phyloP scores from a whole-genome alignment of 2,888 invertebrate species.

The Caenorhabditis sp. region DNA sequence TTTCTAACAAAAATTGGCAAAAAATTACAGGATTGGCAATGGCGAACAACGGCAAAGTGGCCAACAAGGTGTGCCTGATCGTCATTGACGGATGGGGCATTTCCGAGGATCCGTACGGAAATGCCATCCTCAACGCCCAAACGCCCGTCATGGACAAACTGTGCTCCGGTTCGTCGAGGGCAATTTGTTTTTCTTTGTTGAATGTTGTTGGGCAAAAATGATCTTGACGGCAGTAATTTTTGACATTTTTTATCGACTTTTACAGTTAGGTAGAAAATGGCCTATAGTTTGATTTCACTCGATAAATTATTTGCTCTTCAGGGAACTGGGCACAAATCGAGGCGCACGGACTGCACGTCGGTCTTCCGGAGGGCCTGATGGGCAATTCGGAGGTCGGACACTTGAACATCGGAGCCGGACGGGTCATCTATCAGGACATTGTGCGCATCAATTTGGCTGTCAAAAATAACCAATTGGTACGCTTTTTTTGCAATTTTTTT shows the following conservation, averaged over 20 bases:
- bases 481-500: slow-evolving; percentile 3
- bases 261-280: too few species aligned
- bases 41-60: slow-evolving; percentile 69
- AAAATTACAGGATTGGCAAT: slow-evolving; percentile 38
- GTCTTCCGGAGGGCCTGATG: slow-evolving; percentile 81
- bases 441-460: slow-evolving; percentile 80
- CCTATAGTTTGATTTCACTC: too few species aligned
- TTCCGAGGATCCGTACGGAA: slow-evolving; percentile 79
- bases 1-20: neutral
- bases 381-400: slow-evolving; percentile 81
- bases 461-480: slow-evolving; percentile 68
- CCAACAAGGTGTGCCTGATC: slow-evolving; percentile 79
- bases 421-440: slow-evolving; percentile 81
- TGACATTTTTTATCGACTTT: neutral
- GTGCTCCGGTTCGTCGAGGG: slow-evolving; percentile 67
- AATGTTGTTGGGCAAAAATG: too few species aligned
- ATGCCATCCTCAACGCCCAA: slow-evolving; percentile 80
- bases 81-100: slow-evolving; percentile 81
- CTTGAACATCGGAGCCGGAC: slow-evolving; percentile 81
- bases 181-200: neutral
- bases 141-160: slow-evolving; percentile 81
- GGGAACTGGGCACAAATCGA: slow-evolving; percentile 79
- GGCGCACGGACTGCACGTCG: slow-evolving; percentile 80
- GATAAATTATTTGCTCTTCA: too few species aligned
- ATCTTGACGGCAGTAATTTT: too few species aligned